phyloP scores from a whole-genome alignment of 2,888 invertebrate genomes.

The Laspeyria flexula region DNA sequence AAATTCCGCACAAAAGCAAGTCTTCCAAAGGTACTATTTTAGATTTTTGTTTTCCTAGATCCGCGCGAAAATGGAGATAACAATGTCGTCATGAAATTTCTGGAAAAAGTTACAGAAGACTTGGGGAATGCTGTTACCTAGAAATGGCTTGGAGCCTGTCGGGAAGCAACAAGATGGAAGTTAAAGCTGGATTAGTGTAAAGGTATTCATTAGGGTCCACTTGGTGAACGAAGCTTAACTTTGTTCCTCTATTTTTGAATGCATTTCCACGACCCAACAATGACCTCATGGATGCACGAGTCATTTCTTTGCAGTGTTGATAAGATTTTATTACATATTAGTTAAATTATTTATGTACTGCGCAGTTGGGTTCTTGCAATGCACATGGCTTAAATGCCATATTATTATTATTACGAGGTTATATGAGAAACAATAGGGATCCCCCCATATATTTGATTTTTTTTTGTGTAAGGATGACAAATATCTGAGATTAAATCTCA shows the following conservation, averaged over 20 bases:
- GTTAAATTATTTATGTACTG: too few relatives aligned
- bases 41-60: too few relatives aligned
- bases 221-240: constrained; percentile 37
- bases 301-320: background rate
- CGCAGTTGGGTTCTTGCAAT: constrained; percentile 8
- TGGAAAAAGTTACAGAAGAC: background rate
- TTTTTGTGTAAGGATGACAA: too few relatives aligned
- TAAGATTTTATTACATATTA: background rate
- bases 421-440: too few relatives aligned
- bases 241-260: constrained; percentile 29
- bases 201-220: constrained; percentile 32
- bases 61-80: background rate
- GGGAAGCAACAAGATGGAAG: background rate
- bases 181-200: background rate
- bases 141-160: background rate
- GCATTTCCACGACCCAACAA: constrained; percentile 34
- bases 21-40: too few relatives aligned
- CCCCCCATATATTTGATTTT: too few relatives aligned
- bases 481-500: too few relatives aligned
- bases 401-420: too few relatives aligned
- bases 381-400: background rate
- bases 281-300: background rate
- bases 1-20: too few relatives aligned
- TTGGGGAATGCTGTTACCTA: constrained; percentile 3
- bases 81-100: background rate